Conservation (phyloP, 2,797 vertebrate species). For the Eleutherodactylus coqui region DNA sequence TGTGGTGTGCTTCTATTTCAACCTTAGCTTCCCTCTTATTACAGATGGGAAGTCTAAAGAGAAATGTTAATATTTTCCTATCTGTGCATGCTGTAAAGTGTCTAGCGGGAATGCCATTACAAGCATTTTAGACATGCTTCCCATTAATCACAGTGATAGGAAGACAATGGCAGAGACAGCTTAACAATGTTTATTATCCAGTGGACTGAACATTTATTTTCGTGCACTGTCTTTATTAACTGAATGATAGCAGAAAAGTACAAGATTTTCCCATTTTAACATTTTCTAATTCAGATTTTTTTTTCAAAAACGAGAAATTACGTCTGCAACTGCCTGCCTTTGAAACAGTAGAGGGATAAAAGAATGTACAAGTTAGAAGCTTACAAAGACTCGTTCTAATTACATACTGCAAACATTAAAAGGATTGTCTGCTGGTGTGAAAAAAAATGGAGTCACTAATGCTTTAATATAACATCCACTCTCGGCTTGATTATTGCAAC, state of each 20-base stretch:
- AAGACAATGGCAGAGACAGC: conserved; percentile 60
- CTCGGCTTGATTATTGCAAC: too few relatives aligned
- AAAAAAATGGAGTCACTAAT: too few relatives aligned
- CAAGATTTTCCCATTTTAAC: conserved; percentile 42
- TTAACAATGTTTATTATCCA: conserved; percentile 62
- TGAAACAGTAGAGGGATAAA: not conserved
- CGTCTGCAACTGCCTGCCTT: not conserved
- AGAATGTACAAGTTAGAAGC: not conserved
- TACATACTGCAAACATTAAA: too few relatives aligned
- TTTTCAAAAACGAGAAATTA: not conserved
- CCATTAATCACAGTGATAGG: conserved; percentile 62
- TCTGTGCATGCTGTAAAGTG: conserved; percentile 58
- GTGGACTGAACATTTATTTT: conserved; percentile 59
- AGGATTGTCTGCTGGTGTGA: too few relatives aligned
- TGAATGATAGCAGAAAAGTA: conserved; percentile 41
- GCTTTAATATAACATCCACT: too few relatives aligned
- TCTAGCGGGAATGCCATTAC: conserved; percentile 60
- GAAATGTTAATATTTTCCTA: conserved; percentile 63
- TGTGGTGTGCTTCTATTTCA: conserved; percentile 30
- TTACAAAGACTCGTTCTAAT: too few relatives aligned
- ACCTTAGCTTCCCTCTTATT: conserved; percentile 47
- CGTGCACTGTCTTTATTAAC: conserved; percentile 58
- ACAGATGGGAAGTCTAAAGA: conserved; percentile 55
- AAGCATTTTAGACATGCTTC: conserved; percentile 61
- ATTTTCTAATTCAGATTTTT: conserved; percentile 12